Evolutionary conservation across 2,113 vertebrate genomes (phyloP).

Genomic region (Riparia riparia): DNA sequence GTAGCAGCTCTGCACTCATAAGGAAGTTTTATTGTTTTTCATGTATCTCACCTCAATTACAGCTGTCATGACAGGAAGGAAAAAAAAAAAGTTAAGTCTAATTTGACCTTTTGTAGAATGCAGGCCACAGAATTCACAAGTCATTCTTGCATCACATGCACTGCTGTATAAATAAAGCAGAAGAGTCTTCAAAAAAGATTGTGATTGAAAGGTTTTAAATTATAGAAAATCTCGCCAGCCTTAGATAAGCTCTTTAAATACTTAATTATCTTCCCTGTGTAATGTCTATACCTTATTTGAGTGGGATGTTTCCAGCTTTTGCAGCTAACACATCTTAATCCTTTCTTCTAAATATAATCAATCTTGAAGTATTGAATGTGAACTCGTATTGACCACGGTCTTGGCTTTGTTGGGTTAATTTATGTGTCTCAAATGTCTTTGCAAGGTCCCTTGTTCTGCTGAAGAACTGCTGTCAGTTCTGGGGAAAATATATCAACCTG

Average conservation of each 20-base stretch:
- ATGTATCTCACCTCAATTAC: not conserved
- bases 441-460: not conserved
- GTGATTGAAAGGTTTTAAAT: not conserved
- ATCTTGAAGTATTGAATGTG: not conserved
- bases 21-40: not conserved
- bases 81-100: not conserved
- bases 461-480: not conserved
- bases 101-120: not conserved
- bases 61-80: not conserved
- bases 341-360: not conserved
- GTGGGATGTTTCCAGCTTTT: not conserved
- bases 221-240: not conserved
- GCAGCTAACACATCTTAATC: not conserved
- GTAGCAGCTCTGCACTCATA: not conserved
- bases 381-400: not conserved
- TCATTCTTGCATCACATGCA: not conserved
- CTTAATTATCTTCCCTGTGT: not conserved
- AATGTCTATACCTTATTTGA: not conserved
- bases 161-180: not conserved
- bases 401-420: not conserved
- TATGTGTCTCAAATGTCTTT: not conserved
- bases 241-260: not conserved
- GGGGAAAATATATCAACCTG: not conserved
- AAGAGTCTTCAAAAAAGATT: not conserved
- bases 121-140: not conserved